Evolutionary conservation across 2,797 vertebrate genomes (phyloP).

Genomic region (Cossypha heuglini): DNA sequence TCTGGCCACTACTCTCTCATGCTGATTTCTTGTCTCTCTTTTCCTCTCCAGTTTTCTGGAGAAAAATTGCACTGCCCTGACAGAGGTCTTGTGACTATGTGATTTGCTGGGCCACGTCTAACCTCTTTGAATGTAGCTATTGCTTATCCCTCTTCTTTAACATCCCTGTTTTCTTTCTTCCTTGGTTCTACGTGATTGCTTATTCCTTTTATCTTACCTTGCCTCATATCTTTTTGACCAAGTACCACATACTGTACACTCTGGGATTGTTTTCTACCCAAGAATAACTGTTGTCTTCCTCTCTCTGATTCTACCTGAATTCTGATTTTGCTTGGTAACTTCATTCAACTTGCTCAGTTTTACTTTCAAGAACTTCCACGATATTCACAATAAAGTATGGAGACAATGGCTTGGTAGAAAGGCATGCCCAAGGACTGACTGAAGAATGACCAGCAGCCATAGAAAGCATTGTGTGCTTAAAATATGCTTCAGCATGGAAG

Average conservation of each 20-base stretch:
- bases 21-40: neutral
- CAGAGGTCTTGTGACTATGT: neutral
- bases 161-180: neutral
- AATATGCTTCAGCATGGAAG: neutral
- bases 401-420: neutral
- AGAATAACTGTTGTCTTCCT: neutral
- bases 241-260: neutral
- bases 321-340: neutral
- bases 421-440: neutral
- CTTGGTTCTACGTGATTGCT: neutral
- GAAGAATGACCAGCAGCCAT: neutral
- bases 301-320: neutral
- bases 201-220: neutral
- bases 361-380: neutral
- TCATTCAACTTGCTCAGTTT: neutral
- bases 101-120: neutral
- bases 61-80: neutral
- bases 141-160: neutral
- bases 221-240: neutral
- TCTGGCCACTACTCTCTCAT: neutral
- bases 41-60: neutral
- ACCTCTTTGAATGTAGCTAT: neutral
- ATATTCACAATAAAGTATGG: neutral
- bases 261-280: neutral
- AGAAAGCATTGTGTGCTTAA: neutral